Conservation (phyloP, 2,888 invertebrate species). For the Acleris literana region DNA sequence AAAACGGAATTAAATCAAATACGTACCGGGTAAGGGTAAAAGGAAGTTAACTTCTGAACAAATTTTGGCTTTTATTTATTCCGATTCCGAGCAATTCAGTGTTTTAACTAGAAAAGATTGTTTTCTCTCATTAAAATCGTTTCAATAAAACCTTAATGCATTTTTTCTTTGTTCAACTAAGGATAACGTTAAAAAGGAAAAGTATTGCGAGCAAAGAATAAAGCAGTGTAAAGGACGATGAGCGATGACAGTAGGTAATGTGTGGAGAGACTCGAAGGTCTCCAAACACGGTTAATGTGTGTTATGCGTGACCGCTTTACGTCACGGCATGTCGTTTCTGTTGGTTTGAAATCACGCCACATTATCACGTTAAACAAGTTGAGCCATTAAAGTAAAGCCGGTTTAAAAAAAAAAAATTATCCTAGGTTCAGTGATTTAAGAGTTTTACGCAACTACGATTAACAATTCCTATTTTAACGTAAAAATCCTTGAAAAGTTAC, state of each 20-base stretch:
- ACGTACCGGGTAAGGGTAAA: too few species aligned
- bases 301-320: slow-evolving; percentile 34
- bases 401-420: slow-evolving; percentile 25
- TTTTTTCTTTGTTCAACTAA: too few species aligned
- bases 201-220: not conserved
- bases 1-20: too few species aligned
- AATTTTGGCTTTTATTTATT: too few species aligned
- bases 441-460: not conserved
- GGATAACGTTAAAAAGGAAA: not conserved
- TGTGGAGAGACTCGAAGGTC: slow-evolving; percentile 30
- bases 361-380: slow-evolving; percentile 30
- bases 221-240: slow-evolving; percentile 13
- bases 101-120: too few species aligned
- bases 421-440: not conserved
- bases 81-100: too few species aligned
- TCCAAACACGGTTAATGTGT: slow-evolving; percentile 34
- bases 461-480: too few species aligned
- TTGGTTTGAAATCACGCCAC: slow-evolving; percentile 28
- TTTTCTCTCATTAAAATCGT: too few species aligned
- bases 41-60: too few species aligned
- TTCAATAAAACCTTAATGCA: too few species aligned
- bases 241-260: slow-evolving; percentile 33
- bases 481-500: too few species aligned
- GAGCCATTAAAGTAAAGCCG: slow-evolving; percentile 22
- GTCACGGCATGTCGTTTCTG: slow-evolving; percentile 24